Evolutionary conservation across 2,797 vertebrate genomes (phyloP), one percentile per base, ranked within the genome.

Genomic region (Hydrocynus forskahlii): DNA sequence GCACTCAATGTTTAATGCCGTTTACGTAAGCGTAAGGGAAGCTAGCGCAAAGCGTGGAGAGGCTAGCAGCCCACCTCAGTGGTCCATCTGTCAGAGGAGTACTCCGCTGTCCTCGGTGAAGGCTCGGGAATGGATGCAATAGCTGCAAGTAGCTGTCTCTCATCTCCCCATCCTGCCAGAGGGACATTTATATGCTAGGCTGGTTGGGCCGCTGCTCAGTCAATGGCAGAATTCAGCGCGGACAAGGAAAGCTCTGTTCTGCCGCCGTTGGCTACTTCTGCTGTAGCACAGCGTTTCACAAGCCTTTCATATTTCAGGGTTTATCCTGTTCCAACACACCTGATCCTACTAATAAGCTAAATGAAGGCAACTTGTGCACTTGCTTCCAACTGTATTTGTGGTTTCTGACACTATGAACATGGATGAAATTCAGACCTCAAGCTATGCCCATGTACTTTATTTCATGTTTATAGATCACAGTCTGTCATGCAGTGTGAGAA

Each of bases 231-330:
- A 89, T 90, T 89, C 83, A 89, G 86, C 45, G 67, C 64, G 84
- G 89, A 95, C 94, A 95, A 95, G 92, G 94, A 91, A 89, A 92
- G 91, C 94, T 94, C 93, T 95, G 94, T 95, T 94, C 92, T 88
- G 88, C 92, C 89, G 16, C 3, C 17, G 29, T 17, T 64, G n/a
- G n/a, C 23, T 13, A 4, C 10, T 17, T 66, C 43, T 45, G 43
- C 43, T 45, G 6, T 45, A 45, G 43, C 6, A 7, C 43, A 62
- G 59, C 13, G 59, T 29, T 29, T 29, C 59, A 12, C 8, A 25
- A 23, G 60, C 60, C 60, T 63, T 63, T 63, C 60, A 16, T 35
- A 63, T 63, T 63, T 63, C 25, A 0, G 12, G 5, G 23, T 63
- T 35, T 35, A 63, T 10, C 60, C 23, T 5, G 13, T 25, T 25